Conservation (phyloP, 2,797 vertebrate species). For the Anguilla pacifica region DNA sequence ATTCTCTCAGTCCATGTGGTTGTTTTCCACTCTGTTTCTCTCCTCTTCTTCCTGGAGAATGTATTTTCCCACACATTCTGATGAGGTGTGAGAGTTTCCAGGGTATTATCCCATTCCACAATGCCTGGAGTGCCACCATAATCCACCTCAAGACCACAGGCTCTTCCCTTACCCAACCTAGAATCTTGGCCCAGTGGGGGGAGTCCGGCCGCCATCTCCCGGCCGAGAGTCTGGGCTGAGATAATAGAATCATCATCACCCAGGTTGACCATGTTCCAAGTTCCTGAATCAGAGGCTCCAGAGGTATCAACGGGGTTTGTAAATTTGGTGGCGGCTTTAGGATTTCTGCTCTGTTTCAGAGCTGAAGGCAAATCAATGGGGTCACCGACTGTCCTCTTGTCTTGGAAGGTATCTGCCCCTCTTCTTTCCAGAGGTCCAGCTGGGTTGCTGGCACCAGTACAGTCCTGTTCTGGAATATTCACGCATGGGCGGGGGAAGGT, state of each 20-base stretch:
- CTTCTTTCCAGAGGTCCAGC: not conserved
- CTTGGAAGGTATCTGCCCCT: not conserved
- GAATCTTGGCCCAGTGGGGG: slow-evolving; percentile 30
- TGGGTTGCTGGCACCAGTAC: not conserved
- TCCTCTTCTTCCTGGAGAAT: slow-evolving; percentile 47
- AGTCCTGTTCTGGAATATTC: not conserved
- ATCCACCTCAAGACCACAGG: slow-evolving; percentile 27
- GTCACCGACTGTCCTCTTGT: too few species aligned
- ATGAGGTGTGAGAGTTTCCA: slow-evolving; percentile 23
- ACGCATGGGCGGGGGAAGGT: not conserved
- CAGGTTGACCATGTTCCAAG: not conserved
- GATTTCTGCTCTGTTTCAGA: not conserved
- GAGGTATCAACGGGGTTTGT: not conserved
- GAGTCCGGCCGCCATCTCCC: slow-evolving; percentile 23
- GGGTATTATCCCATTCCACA: slow-evolving; percentile 36
- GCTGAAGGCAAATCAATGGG: not conserved
- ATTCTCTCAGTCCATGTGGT: slow-evolving; percentile 69
- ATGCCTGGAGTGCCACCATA: slow-evolving; percentile 41
- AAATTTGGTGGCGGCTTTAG: not conserved
- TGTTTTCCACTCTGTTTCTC: slow-evolving; percentile 47
- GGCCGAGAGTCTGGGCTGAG: slow-evolving; percentile 28
- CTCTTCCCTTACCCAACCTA: not conserved
- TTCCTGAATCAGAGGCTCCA: not conserved
- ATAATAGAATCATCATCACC: not conserved
- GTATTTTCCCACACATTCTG: slow-evolving; percentile 20